A percentile compares a stretch with the other conserved stretches of the same genome.
Evolutionary conservation across 2,797 vertebrate species (phyloP).

Genomic region (Streptopelia turtur): DNA sequence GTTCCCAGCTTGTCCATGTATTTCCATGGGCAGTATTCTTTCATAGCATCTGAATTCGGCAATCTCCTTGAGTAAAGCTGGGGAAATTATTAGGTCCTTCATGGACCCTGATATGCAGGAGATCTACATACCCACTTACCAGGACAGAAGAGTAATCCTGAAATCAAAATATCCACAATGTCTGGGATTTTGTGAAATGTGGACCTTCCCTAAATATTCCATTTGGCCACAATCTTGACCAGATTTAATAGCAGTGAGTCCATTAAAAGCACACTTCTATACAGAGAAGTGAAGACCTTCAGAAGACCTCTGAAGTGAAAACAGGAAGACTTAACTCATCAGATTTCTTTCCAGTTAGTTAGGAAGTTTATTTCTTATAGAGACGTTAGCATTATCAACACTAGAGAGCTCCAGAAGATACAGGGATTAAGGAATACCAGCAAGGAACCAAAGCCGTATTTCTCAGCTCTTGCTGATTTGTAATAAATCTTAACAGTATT

Average conservation of each 20-base stretch:
- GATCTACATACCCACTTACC: background rate
- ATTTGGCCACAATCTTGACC: background rate
- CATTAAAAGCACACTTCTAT: background rate
- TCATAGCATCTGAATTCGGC: background rate
- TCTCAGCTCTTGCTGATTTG: background rate
- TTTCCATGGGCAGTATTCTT: background rate
- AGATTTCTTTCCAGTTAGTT: background rate
- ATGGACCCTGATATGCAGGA: background rate
- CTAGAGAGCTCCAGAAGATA: background rate
- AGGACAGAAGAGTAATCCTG: background rate
- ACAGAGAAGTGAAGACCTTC: background rate
- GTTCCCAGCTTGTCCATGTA: background rate
- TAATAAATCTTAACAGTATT: slow-evolving; percentile 1
- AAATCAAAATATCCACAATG: background rate
- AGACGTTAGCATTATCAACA: background rate
- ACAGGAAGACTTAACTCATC: background rate
- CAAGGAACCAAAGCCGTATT: background rate
- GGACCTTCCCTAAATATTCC: background rate
- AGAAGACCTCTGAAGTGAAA: background rate
- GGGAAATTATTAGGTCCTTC: background rate
- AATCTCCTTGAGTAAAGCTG: background rate
- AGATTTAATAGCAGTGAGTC: background rate
- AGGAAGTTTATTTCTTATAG: background rate
- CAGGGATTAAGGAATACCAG: background rate
- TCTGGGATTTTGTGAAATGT: background rate